Evolutionary conservation across 2,797 vertebrate species (phyloP).

Genomic region (Florisuga fusca): DNA sequence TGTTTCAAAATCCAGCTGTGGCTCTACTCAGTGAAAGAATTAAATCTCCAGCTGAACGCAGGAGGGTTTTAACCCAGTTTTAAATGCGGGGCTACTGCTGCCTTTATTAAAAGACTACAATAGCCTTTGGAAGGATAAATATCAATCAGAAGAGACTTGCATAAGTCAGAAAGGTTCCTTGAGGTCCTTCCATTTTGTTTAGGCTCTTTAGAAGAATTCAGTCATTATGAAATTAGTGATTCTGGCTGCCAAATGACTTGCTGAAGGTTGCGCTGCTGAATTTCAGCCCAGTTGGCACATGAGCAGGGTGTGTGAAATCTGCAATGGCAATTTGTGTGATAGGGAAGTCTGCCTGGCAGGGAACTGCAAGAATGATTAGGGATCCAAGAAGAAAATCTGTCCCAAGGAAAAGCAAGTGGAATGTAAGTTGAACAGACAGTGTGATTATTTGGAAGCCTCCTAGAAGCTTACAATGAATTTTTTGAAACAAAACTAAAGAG

Average conservation of each 20-base stretch:
- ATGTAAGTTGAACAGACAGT: not conserved
- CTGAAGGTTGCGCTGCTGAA: constrained; percentile 59
- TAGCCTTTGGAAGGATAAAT: constrained; percentile 54
- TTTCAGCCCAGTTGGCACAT: constrained; percentile 63
- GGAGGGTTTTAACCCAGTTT: not conserved
- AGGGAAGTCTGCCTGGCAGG: constrained; percentile 3
- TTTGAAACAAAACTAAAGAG: not conserved
- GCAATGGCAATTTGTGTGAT: not conserved
- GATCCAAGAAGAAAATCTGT: not conserved
- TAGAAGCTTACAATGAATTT: not conserved
- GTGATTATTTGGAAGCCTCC: not conserved
- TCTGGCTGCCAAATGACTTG: constrained; percentile 69
- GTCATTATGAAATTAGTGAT: constrained; percentile 67
- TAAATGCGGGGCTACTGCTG: not conserved
- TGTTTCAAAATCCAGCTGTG: constrained; percentile 18
- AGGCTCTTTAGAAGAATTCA: constrained; percentile 56
- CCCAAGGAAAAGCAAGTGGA: not conserved
- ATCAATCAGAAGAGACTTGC: constrained; percentile 46
- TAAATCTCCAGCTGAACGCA: not conserved
- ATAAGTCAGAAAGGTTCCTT: constrained; percentile 68
- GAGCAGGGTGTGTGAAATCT: constrained; percentile 3
- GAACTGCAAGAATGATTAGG: not conserved
- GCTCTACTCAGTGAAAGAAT: constrained; percentile 20
- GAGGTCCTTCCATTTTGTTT: constrained; percentile 62
- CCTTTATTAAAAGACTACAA: constrained; percentile 30